Evolutionary conservation across 2,113 vertebrate species (phyloP), one percentile per base, ranked within the genome.

Genomic region (Erinaceus europaeus): DNA sequence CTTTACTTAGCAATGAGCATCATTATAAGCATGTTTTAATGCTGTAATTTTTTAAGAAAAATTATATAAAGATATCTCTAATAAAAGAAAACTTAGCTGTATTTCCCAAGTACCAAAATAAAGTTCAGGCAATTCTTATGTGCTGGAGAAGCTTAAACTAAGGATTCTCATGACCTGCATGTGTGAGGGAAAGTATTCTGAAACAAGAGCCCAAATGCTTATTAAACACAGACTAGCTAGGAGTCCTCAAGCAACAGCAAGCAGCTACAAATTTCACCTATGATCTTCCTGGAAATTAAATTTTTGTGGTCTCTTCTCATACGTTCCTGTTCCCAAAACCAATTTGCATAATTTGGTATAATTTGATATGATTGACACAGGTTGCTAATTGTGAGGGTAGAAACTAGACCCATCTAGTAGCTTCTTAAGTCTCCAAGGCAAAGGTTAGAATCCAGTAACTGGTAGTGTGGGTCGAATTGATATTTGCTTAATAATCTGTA

Each of bases 401-500:
- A 93, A 88, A 91, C 89, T 61, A 78, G 69, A 93, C 81, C 80
- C 85, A 89, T 91, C 87, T 94, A 96, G 88, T 94, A 96, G 95
- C 83, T 68, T 68, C 40, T 38, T 89, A 94, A 95, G 84, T 96
- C 96, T 96, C 46, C 0, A 67, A 96, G 96, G 93, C 96, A 95
- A 96, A 97, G 94, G 94, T 95, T 95, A 94, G 93, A 92, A 94
- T 96, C 94, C 90, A 95, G 91, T 89, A 95, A 94, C 95, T 95
- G 94, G 88, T 94, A 95, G 91, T 97, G 95, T 95, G 95, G 97
- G 92, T 88, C 92, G 81, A 97, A 98, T 94, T 96, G 93, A 96
- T 96, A 96, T 97, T 97, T 96, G 94, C 96, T 97, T 97, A 97
- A 97, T 97, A 97, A 97, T 93, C 94, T 97, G 94, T 97, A 97